Percentiles rank a stretch among this genome's conserved stretches.
Conservation (phyloP, 1,140 invertebrate genomes). For the Aethina tumida region DNA sequence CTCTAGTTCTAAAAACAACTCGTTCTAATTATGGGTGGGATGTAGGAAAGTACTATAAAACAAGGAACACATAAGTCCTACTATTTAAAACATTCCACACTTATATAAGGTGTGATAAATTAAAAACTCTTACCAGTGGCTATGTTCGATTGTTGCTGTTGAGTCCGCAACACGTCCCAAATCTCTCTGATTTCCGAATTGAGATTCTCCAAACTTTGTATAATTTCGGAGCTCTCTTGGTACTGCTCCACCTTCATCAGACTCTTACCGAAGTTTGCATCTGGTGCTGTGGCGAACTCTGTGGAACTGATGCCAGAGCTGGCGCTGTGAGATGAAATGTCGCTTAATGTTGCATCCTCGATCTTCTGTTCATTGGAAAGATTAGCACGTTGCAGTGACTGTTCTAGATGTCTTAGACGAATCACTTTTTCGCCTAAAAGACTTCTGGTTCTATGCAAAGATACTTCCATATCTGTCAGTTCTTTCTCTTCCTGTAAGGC, state of each 20-base stretch:
- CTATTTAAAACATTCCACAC: too few relatives aligned
- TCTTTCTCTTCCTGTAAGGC: slow-evolving; percentile 61
- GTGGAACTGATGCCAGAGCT: slow-evolving; percentile 62
- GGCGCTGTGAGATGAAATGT: slow-evolving; percentile 52
- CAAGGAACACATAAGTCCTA: too few relatives aligned
- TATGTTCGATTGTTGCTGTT: slow-evolving; percentile 43
- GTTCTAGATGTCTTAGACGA: slow-evolving; percentile 61
- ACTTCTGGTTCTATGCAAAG: slow-evolving; percentile 62
- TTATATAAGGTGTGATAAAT: too few relatives aligned
- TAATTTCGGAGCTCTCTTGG: slow-evolving; percentile 57
- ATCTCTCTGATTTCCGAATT: slow-evolving; percentile 63
- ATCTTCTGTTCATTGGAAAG: slow-evolving; percentile 35
- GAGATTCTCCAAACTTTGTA: slow-evolving; percentile 57
- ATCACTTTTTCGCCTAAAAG: slow-evolving; percentile 71
- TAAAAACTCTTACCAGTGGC: slow-evolving; percentile 34
- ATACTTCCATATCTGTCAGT: slow-evolving; percentile 69
- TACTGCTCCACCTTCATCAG: slow-evolving; percentile 22
- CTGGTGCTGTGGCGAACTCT: slow-evolving; percentile 50
- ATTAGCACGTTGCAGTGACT: slow-evolving; percentile 54
- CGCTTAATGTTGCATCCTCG: slow-evolving; percentile 48
- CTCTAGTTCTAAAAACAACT: too few relatives aligned
- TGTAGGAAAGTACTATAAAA: too few relatives aligned
- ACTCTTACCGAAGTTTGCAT: slow-evolving; percentile 24
- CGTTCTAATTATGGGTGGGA: too few relatives aligned
- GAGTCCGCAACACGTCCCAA: slow-evolving; percentile 55